phyloP scores from a whole-genome alignment of 1,140 invertebrate genomes.

The Carposina sasakii region DNA sequence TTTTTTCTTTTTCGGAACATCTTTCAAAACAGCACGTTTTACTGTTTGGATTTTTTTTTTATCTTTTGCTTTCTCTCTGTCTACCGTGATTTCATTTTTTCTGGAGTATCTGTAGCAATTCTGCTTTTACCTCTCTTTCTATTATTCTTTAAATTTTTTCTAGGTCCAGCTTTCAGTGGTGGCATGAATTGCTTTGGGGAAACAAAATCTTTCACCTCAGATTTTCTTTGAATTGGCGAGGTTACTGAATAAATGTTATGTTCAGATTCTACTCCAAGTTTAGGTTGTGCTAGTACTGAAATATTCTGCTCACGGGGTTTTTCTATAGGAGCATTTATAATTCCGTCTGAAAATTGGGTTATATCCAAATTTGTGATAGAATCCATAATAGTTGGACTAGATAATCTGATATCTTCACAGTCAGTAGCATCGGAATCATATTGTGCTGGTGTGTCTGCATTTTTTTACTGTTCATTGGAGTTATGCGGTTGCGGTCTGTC shows the following conservation, averaged over 20 bases:
- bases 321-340: too few relatives aligned
- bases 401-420: background rate
- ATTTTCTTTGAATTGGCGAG: background rate
- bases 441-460: background rate
- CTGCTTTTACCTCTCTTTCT: conserved; percentile 17
- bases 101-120: conserved; percentile 27
- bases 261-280: background rate
- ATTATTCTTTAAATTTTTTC: conserved; percentile 17
- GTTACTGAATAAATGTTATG: background rate
- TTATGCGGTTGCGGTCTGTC: conserved; percentile 11
- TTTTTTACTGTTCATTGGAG: background rate
- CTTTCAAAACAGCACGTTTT: too few relatives aligned
- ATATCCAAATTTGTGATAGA: too few relatives aligned
- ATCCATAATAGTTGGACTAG: too few relatives aligned
- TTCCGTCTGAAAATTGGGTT: background rate
- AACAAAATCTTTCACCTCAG: conserved; percentile 14
- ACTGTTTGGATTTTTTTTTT: too few relatives aligned
- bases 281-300: background rate
- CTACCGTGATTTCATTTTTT: conserved; percentile 19
- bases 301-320: too few relatives aligned
- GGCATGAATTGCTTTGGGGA: conserved; percentile 19
- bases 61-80: conserved; percentile 6
- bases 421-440: background rate
- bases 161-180: conserved; percentile 20
- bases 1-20: too few relatives aligned